Evolutionary conservation across 1,140 invertebrate species (phyloP), one percentile per base, ranked within the genome.

Genomic region (Cydia strobilella): DNA sequence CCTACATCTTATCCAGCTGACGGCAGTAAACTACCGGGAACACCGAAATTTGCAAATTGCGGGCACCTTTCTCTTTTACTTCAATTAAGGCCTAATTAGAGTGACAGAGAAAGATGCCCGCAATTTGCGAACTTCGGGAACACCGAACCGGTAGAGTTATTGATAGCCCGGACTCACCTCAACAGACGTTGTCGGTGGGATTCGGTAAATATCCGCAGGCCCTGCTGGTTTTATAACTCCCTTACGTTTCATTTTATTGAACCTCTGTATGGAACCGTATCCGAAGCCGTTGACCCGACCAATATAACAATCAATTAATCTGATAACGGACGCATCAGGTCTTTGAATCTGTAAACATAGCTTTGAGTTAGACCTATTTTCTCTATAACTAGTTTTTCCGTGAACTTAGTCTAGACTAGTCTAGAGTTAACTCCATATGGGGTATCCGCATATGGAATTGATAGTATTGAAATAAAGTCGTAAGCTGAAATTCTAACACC

Each of bases 271-370:
- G 12, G 89, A 91, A 7, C 90, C 90, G 54, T 90, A 91, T 25
- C 89, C 85, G 78, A 92, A 92, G 12, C 90, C 89, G 84, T 92
- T 87, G 7, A 90, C 88, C 80, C 85, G 82, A n/a, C 88, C 90
- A 71, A 87, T 81, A 62, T 91, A 90, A 59, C 85, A 82, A 80
- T 87, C 87, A 45, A 90, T 88, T 2, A 84, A 12, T 72, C 88
- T 76, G 3, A 89, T 82, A 23, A 76, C 75, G 20, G 87, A 78
- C 15, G 80, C 71, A 69, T 89, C 81, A 20, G 82, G 82, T 63
- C 82, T 79, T 74, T 83, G 39, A 73, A 88, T 79, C 86, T 89
- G 23, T 23, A 76, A 81, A 59, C 9, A 59, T 3, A 59, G 1
- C 0, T 20, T 20, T 2, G 18, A 59, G 6, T 5, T n/a, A 18